phyloP scores from a whole-genome alignment of 2,797 vertebrate genomes.

The Galaxias olidus region DNA sequence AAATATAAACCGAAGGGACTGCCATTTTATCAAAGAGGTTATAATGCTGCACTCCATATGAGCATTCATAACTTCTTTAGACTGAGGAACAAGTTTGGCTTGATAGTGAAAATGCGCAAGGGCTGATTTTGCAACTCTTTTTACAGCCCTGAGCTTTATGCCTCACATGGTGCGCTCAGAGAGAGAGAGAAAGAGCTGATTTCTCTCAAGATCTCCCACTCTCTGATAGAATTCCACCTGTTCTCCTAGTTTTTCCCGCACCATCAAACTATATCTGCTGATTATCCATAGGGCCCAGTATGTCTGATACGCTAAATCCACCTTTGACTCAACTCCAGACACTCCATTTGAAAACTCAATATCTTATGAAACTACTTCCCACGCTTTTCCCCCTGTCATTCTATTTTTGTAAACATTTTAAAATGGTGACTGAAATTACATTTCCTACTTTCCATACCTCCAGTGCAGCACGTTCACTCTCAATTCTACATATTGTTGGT shows the following conservation, averaged over 20 bases:
- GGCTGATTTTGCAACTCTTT: conserved; percentile 17
- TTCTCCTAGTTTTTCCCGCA: neutral
- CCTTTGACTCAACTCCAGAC: too few relatives aligned
- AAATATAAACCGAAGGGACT: too few relatives aligned
- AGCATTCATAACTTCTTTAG: neutral
- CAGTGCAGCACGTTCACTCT: too few relatives aligned
- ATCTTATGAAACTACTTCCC: too few relatives aligned
- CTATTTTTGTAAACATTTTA: too few relatives aligned
- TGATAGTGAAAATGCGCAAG: conserved; percentile 7
- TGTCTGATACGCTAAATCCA: too few relatives aligned
- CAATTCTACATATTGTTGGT: neutral
- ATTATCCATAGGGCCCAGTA: too few relatives aligned
- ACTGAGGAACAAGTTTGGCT: neutral
- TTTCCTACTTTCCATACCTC: too few relatives aligned
- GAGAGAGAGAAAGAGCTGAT: neutral
- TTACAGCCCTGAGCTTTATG: conserved; percentile 19
- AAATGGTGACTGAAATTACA: too few relatives aligned
- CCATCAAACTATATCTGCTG: neutral
- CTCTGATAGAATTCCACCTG: neutral
- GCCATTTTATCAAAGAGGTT: too few relatives aligned
- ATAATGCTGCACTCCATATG: neutral
- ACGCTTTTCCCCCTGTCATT: too few relatives aligned
- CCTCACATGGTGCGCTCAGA: neutral
- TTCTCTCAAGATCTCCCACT: neutral
- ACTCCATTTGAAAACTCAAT: too few relatives aligned